Evolutionary conservation across 2,888 invertebrate genomes (phyloP).

Genomic region (Trichogramma dendrolimi): DNA sequence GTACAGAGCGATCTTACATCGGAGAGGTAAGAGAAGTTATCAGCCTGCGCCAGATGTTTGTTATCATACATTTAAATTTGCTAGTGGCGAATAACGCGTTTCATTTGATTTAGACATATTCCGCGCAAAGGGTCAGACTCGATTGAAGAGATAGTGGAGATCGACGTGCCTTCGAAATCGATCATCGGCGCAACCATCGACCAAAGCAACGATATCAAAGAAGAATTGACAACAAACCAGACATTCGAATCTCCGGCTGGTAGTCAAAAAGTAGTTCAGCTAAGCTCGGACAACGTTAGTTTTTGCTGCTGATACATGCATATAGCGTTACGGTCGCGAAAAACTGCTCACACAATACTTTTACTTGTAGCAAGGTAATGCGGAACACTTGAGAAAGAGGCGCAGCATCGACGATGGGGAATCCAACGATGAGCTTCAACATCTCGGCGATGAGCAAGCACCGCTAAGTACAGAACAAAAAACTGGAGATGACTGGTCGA

Average conservation of each 20-base stretch:
- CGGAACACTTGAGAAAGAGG: slow-evolving; percentile 25
- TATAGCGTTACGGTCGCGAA: background rate
- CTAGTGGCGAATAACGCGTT: background rate
- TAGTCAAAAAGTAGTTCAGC: too few relatives aligned
- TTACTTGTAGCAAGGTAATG: too few relatives aligned
- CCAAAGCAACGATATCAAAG: slow-evolving; percentile 12
- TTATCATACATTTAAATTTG: too few relatives aligned
- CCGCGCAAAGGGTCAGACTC: slow-evolving; percentile 43
- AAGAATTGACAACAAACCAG: slow-evolving; percentile 23
- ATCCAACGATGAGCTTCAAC: slow-evolving; percentile 42
- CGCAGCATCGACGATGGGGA: slow-evolving; percentile 39
- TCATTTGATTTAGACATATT: slow-evolving; percentile 16
- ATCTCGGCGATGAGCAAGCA: slow-evolving; percentile 33
- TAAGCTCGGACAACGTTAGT: too few relatives aligned
- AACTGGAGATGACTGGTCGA: slow-evolving; percentile 61
- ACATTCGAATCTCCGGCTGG: slow-evolving; percentile 16
- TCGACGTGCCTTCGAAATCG: slow-evolving; percentile 39
- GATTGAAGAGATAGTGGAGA: slow-evolving; percentile 44
- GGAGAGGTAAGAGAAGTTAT: too few relatives aligned
- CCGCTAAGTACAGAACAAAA: slow-evolving; percentile 23
- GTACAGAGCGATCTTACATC: too few relatives aligned
- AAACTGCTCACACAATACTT: too few relatives aligned
- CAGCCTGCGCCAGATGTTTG: too few relatives aligned
- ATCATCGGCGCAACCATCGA: slow-evolving; percentile 22
- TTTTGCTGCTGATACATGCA: background rate